Percentiles rank a stretch among this genome's conserved stretches.
phyloP scores from a whole-genome alignment of 2,888 invertebrate genomes.

The Steinernema carpocapsae region DNA sequence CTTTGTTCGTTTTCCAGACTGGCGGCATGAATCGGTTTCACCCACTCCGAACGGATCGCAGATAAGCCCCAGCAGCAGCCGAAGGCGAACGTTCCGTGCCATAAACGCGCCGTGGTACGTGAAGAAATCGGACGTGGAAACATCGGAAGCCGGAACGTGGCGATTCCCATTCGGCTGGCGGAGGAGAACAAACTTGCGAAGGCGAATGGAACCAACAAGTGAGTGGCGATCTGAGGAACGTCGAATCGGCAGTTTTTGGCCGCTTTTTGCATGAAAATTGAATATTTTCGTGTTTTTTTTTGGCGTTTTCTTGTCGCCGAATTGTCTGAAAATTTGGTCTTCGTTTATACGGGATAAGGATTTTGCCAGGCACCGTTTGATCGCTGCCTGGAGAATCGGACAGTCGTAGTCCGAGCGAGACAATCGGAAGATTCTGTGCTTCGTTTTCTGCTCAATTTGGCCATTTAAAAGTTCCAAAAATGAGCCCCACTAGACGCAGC shows the following conservation, averaged over 20 bases:
- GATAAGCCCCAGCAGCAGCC: background rate
- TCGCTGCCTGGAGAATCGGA: no score
- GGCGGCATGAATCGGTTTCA: slow-evolving; percentile 1
- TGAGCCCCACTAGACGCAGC: background rate
- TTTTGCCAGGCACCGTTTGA: no score
- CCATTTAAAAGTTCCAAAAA: background rate
- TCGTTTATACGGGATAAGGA: no score
- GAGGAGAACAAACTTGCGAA: slow-evolving; percentile 25
- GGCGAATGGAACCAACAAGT: slow-evolving; percentile 5
- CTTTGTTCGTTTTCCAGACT: no score
- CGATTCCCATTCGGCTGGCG: slow-evolving; percentile 18
- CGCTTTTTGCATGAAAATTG: no score
- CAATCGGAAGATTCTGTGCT: no score
- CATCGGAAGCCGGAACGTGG: slow-evolving; percentile 19
- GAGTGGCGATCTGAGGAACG: background rate
- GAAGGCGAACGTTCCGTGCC: background rate
- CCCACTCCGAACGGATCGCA: background rate
- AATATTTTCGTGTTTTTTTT: no score
- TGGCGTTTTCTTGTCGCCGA: no score
- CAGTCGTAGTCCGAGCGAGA: no score
- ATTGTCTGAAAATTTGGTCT: no score
- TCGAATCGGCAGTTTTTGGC: background rate
- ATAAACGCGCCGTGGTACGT: slow-evolving; percentile 29
- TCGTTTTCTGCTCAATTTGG: no score
- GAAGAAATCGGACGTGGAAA: slow-evolving; percentile 30